Base-by-base conservation (phyloP, 2,888 invertebrate genomes). In the Meteorus colon region DNA sequence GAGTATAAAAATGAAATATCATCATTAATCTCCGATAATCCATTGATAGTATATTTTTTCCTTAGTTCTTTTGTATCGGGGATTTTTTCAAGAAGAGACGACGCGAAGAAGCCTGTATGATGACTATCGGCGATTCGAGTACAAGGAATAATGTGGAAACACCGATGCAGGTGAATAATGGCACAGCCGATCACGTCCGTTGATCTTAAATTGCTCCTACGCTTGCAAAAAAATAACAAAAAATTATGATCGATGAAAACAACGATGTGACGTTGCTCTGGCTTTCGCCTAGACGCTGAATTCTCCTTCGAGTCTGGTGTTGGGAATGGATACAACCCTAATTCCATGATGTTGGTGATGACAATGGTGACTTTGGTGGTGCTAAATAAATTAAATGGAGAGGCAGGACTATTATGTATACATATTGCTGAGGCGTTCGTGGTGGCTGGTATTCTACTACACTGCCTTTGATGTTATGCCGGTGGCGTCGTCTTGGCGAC, bases 141-240 rank as follows among this genome's bases (percentile, higher is more conserved):
- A 69, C 69, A 10, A 31, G 48, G 88, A 88, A 62, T 89, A 88
- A 89, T 70, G 81, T 82, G 34, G 84, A 83, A 75, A 84, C 82
- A 69, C 84, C 85, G 65, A 88, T 86, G 82, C 89, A 89, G 89
- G 89, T 89, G 88, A 89, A 88, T 89, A 89, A 89, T 84, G 89
- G 88, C 83, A 86, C 85, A 83, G 82, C 84, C 81, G 87, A 87
- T 84, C 87, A 84, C 81, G 84, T 86, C 84, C 87, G 84, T 86
- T 89, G 86, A 87, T 84, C 82, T 81, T 62, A 60, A 62, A 74
- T 74, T 76, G 71, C 68, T 73, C 75, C 55, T 75, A 77, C 60
- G 77, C 77, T 78, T 75, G 75, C 65, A 60, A 63, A 76, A 72
- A 69, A 72, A 76, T 16, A 34, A 51, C 72, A 48, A 14, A 51